Conservation (phyloP, 2,797 vertebrate genomes). For the Scolopax bukidnonensis region DNA sequence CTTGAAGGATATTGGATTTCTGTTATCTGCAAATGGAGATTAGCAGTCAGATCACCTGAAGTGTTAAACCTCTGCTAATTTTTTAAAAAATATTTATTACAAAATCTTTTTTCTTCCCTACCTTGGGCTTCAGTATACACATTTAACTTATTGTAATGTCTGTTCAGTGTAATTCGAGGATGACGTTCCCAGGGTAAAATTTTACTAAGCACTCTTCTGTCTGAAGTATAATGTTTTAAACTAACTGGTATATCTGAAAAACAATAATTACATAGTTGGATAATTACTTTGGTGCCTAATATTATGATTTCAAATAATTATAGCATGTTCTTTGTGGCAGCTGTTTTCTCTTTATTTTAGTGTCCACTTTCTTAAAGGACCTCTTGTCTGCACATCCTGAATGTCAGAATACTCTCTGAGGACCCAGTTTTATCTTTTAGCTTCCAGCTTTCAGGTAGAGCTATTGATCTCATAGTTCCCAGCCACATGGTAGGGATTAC, state of each 20-base stretch:
- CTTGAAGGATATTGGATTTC: slow-evolving; percentile 56
- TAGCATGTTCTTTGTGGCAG: neutral
- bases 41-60: slow-evolving; percentile 46
- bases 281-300: neutral
- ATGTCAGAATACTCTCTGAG: neutral
- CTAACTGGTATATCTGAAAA: neutral
- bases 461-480: neutral
- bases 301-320: neutral
- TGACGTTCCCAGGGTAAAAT: neutral
- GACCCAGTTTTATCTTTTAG: neutral
- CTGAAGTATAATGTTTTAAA: neutral
- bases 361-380: neutral
- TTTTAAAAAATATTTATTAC: slow-evolving; percentile 4
- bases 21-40: slow-evolving; percentile 50
- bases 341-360: neutral
- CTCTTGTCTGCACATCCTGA: neutral
- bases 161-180: neutral
- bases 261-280: neutral
- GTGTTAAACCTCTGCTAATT: slow-evolving; percentile 28
- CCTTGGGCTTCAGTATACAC: neutral
- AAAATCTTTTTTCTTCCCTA: neutral
- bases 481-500: neutral
- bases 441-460: neutral
- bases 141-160: neutral
- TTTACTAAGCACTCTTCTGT: neutral